Conservation (phyloP, 2,797 vertebrate species). For the Natrix natrix region DNA sequence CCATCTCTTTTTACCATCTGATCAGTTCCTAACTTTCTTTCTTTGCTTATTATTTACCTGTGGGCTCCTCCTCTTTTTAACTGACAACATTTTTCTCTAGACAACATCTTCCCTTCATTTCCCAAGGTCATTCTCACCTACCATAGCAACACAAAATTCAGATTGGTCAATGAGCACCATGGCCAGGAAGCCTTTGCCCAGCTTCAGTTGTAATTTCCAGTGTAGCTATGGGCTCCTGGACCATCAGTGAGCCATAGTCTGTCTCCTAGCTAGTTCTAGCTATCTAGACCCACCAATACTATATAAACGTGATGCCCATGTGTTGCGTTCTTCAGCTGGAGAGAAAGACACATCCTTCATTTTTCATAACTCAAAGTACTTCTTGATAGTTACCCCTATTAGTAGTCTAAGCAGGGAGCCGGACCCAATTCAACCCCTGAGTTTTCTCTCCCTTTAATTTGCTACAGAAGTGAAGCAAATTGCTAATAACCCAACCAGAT, state of each 20-base stretch:
- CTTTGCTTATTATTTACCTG: neutral
- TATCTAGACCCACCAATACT: neutral
- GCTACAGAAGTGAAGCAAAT: constrained; percentile 22
- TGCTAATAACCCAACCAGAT: constrained; percentile 32
- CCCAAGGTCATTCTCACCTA: neutral
- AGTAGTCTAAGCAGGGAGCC: neutral
- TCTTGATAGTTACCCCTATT: neutral
- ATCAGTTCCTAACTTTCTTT: neutral
- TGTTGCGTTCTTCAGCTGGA: neutral
- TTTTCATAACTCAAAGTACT: neutral
- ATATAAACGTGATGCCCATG: too few species aligned
- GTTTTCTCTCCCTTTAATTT: neutral
- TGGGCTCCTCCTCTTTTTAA: neutral
- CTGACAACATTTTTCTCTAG: neutral
- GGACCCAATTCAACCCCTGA: neutral
- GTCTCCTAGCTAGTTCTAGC: neutral
- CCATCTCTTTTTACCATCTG: neutral
- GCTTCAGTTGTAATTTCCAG: neutral
- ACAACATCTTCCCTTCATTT: neutral
- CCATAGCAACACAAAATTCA: neutral
- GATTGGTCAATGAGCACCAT: neutral
- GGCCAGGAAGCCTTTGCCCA: neutral
- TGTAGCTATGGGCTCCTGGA: neutral
- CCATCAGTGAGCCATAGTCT: neutral
- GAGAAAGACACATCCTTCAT: neutral